Evolutionary conservation across 2,113 vertebrate genomes (phyloP).

Genomic region (Chaetodon trifascialis): DNA sequence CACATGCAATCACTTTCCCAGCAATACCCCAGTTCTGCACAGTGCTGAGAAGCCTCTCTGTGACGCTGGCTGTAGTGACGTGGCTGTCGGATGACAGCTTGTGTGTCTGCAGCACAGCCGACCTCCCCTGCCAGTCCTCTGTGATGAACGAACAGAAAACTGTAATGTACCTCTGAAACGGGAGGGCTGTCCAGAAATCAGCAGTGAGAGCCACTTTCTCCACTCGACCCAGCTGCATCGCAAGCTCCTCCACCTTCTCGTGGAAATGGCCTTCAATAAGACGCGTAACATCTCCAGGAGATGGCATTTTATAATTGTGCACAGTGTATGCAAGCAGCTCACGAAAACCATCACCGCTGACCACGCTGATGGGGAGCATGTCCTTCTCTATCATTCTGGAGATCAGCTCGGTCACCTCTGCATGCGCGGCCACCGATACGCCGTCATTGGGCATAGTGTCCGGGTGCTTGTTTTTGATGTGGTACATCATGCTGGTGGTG

Average conservation of each 20-base stretch:
- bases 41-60: conserved; percentile 50
- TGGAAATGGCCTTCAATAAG: conserved; percentile 64
- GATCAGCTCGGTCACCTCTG: conserved; percentile 70
- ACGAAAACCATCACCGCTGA: conserved; percentile 64
- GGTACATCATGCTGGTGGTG: conserved; percentile 78
- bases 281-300: conserved; percentile 39
- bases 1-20: conserved; percentile 64
- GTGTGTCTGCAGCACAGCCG: conserved; percentile 71
- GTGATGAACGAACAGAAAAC: conserved; percentile 73
- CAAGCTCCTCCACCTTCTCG: conserved; percentile 66
- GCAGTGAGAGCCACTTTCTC: conserved; percentile 70
- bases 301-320: conserved; percentile 65
- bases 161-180: conserved; percentile 66
- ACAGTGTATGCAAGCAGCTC: conserved; percentile 64
- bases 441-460: conserved; percentile 40
- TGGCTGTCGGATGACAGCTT: conserved; percentile 41
- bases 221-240: conserved; percentile 48
- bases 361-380: conserved; percentile 66
- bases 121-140: conserved; percentile 68
- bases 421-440: conserved; percentile 37
- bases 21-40: conserved; percentile 60
- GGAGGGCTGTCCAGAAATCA: conserved; percentile 68
- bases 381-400: conserved; percentile 75
- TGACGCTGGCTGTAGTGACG: not conserved
- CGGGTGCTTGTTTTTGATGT: conserved; percentile 71